These are phyloP conservation scores for Glaucidium brasilianum DNA, from an alignment of 2,113 vertebrate genomes.

Conservation along the genomic window DNA sequence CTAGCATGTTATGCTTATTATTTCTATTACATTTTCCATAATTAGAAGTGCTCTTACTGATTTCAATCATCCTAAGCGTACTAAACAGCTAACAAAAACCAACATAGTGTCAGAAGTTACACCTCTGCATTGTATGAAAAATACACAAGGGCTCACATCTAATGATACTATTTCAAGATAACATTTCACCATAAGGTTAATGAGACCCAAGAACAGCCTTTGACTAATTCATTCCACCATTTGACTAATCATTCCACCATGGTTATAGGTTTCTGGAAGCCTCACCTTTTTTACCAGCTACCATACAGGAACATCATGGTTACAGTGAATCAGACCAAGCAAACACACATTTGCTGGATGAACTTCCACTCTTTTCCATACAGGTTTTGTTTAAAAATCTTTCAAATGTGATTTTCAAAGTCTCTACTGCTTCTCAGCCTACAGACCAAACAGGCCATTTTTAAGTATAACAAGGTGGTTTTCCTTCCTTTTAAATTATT, in stretches of 20 bases:
- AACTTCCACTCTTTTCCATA: background rate
- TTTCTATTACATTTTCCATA: background rate
- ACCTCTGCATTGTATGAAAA: background rate
- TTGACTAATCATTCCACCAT: too few species aligned
- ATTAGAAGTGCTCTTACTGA: background rate
- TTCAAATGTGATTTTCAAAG: background rate
- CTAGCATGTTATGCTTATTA: background rate
- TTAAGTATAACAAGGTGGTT: background rate
- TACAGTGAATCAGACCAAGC: background rate
- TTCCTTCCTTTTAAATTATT: background rate
- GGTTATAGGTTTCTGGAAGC: background rate
- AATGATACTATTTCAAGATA: background rate
- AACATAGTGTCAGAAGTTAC: fast-evolving
- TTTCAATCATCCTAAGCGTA: background rate
- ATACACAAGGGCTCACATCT: background rate
- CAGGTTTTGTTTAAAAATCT: background rate
- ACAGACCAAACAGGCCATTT: background rate
- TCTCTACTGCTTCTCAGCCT: background rate
- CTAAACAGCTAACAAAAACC: background rate
- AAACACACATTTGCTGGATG: background rate
- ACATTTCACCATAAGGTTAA: background rate
- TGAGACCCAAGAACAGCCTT: background rate
- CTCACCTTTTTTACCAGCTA: background rate
- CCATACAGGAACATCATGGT: background rate
- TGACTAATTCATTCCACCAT: background rate